A percentile compares a stretch with the other conserved stretches of the same genome.
Evolutionary conservation across 2,888 invertebrate genomes (phyloP).

Genomic region (Phymatocera aterrima): DNA sequence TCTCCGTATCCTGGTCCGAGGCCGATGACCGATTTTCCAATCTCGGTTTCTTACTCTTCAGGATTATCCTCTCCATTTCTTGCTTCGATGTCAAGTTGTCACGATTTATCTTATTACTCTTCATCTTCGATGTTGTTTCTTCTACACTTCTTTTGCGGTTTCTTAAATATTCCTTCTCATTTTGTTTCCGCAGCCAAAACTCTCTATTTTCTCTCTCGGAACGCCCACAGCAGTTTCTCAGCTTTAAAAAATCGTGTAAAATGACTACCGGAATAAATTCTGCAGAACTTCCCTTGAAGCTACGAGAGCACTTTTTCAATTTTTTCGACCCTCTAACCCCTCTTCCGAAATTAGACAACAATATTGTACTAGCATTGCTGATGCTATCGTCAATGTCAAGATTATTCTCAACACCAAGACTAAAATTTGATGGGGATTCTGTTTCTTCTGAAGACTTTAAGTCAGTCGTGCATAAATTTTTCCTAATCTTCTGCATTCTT

Average conservation of each 20-base stretch:
- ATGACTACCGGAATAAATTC: not conserved
- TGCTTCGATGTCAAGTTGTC: not conserved
- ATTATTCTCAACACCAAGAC: not conserved
- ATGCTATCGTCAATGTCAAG: not conserved
- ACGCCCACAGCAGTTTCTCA: slow-evolving; percentile 22
- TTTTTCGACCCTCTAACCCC: not conserved
- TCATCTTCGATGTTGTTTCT: not conserved
- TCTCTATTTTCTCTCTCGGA: not conserved
- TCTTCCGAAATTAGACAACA: not conserved
- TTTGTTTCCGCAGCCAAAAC: not conserved
- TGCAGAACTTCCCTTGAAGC: not conserved
- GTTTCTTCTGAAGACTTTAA: not conserved
- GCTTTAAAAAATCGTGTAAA: slow-evolving; percentile 18
- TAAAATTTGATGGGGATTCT: not conserved
- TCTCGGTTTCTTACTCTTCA: not conserved
- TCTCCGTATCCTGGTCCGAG: not conserved
- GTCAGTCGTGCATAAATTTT: slow-evolving; percentile 9
- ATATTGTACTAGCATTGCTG: not conserved
- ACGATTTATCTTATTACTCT: not conserved
- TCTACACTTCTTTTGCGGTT: not conserved
- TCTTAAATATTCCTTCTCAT: not conserved
- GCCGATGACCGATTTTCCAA: not conserved
- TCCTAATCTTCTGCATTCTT: not conserved
- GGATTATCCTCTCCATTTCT: not conserved
- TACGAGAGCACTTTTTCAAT: not conserved